Conservation (phyloP, 2,113 vertebrate species). For the Hyperopisus bebe region DNA sequence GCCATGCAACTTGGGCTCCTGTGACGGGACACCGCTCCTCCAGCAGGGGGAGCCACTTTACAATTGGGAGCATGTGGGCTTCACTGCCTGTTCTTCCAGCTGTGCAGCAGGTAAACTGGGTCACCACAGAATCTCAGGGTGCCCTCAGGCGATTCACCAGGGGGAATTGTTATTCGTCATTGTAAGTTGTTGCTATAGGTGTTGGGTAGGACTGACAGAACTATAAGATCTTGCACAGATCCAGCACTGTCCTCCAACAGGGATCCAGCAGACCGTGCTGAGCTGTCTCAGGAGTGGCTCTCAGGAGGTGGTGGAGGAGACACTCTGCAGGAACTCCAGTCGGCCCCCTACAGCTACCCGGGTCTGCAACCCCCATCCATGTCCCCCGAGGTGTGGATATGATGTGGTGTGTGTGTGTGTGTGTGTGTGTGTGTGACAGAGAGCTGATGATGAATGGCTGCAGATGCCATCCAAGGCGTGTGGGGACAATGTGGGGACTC, state of each 20-base stretch:
- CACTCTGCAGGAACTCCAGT: conserved; percentile 64
- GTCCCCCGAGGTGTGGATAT: conserved; percentile 69
- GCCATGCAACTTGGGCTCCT: conserved; percentile 61
- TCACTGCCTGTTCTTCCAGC: conserved; percentile 72
- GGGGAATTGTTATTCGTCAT: background rate
- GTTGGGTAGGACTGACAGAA: background rate
- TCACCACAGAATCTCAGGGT: background rate
- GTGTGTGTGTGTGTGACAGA: background rate
- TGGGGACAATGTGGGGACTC: background rate
- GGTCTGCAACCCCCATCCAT: conserved; percentile 69
- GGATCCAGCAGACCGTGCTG: conserved; percentile 73
- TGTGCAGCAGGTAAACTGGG: conserved; percentile 66
- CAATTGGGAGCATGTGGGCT: conserved; percentile 81
- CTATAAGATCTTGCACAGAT: background rate
- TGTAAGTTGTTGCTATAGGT: background rate
- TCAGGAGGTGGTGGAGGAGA: conserved; percentile 59
- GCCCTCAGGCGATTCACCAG: background rate
- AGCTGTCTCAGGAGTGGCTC: conserved; percentile 67
- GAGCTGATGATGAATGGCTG: background rate
- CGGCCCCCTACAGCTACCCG: conserved; percentile 65
- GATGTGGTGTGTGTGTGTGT: background rate
- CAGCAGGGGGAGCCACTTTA: conserved; percentile 43
- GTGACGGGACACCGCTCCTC: conserved; percentile 44
- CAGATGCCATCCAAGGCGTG: background rate
- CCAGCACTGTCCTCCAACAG: conserved; percentile 43